phyloP scores from a whole-genome alignment of 1,140 invertebrate genomes.

The Sweltsa coloradensis region DNA sequence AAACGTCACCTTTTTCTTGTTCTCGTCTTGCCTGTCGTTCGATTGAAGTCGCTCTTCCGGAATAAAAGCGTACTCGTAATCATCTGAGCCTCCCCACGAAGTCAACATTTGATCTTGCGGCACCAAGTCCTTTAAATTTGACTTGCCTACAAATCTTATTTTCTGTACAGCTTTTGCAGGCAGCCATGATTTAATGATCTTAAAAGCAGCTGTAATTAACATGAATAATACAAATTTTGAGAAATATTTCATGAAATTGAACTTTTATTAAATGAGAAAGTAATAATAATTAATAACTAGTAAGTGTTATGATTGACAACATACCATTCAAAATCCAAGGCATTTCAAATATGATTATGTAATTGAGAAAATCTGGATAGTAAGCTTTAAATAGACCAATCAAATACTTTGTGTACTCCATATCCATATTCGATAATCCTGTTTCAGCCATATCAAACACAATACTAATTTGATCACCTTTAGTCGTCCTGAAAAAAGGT shows the following conservation, averaged over 20 bases:
- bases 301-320: slow-evolving; percentile 7
- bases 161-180: slow-evolving; percentile 79
- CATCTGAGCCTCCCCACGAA: slow-evolving; percentile 76
- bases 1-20: slow-evolving; percentile 42
- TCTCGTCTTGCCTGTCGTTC: slow-evolving; percentile 18
- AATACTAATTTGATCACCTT: slow-evolving; percentile 65
- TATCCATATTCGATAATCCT: slow-evolving; percentile 76
- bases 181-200: slow-evolving; percentile 79
- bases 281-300: neutral
- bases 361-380: slow-evolving; percentile 82
- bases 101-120: slow-evolving; percentile 55
- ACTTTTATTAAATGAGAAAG: neutral
- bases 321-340: slow-evolving; percentile 85
- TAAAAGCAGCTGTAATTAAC: slow-evolving; percentile 68
- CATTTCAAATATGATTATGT: slow-evolving; percentile 88
- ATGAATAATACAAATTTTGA: slow-evolving; percentile 14
- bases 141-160: slow-evolving; percentile 79
- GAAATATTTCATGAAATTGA: slow-evolving; percentile 4
- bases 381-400: slow-evolving; percentile 80
- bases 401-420: slow-evolving; percentile 74
- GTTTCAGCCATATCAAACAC: slow-evolving; percentile 84
- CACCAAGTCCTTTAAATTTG: slow-evolving; percentile 63
- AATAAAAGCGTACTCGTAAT: slow-evolving; percentile 58
- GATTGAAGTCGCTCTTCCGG: slow-evolving; percentile 37
- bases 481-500: slow-evolving; percentile 43